phyloP scores from a whole-genome alignment of 2,888 invertebrate genomes.

The Netelia fuscicornis region DNA sequence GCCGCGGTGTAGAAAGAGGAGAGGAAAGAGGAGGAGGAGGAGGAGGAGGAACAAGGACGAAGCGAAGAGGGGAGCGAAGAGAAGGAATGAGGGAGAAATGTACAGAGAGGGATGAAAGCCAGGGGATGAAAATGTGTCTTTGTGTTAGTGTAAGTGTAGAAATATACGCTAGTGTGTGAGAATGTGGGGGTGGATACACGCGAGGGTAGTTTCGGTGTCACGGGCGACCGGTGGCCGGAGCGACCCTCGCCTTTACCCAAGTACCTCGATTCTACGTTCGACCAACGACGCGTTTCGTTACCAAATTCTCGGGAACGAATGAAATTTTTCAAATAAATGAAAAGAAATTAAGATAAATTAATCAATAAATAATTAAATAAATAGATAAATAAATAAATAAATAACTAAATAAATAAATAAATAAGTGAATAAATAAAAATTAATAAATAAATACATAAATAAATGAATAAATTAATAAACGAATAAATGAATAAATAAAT shows the following conservation, averaged over 20 bases:
- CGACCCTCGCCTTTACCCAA: constrained; percentile 57
- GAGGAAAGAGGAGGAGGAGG: neutral
- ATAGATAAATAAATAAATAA: too few relatives aligned
- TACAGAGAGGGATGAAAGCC: constrained; percentile 7
- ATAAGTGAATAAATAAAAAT: too few relatives aligned
- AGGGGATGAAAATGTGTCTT: neutral
- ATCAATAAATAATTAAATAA: too few relatives aligned
- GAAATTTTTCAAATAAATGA: neutral
- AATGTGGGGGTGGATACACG: constrained; percentile 49
- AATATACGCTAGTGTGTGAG: neutral
- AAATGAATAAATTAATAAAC: too few relatives aligned
- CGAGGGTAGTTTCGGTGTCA: constrained; percentile 68
- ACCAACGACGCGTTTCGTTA: constrained; percentile 4
- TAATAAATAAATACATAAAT: neutral
- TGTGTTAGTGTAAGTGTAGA: constrained; percentile 1
- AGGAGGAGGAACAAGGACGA: neutral
- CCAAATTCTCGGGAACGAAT: constrained; percentile 1
- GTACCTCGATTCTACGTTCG: constrained; percentile 38
- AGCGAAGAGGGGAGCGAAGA: constrained; percentile 3
- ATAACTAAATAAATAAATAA: too few relatives aligned
- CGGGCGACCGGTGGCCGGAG: constrained; percentile 54
- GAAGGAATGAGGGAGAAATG: constrained; percentile 2
- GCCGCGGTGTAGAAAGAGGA: neutral
- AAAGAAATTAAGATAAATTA: neutral
- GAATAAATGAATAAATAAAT: neutral